Conservation (phyloP, 2,797 vertebrate genomes). For the Rhynchonycteris naso region DNA sequence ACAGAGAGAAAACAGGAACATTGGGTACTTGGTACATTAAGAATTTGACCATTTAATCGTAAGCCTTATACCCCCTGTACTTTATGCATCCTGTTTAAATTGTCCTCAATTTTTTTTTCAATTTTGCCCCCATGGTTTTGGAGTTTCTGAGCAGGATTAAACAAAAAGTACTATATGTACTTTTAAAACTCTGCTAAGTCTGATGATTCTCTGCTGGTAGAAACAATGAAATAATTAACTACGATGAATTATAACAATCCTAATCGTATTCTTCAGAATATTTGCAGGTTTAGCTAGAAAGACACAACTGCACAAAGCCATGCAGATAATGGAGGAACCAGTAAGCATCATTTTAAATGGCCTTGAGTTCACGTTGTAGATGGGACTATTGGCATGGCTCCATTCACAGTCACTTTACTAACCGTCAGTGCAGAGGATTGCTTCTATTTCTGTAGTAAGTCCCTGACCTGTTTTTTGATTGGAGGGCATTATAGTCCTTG, state of each 20-base stretch:
- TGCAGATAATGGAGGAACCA: not conserved
- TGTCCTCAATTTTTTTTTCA: not conserved
- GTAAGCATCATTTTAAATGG: not conserved
- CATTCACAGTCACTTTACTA: slow-evolving; percentile 34
- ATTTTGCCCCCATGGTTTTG: not conserved
- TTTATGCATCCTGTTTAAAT: not conserved
- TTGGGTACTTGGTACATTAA: not conserved
- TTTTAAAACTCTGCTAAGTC: not conserved
- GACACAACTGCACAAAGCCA: not conserved
- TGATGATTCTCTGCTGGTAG: not conserved
- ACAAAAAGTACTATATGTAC: not conserved
- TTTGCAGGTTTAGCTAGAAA: not conserved
- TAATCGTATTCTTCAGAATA: not conserved
- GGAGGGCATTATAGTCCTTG: not conserved
- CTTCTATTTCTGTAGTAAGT: slow-evolving; percentile 65
- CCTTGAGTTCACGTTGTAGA: not conserved
- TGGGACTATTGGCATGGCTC: not conserved
- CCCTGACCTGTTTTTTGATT: slow-evolving; percentile 57
- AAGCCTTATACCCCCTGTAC: not conserved
- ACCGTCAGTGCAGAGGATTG: not conserved
- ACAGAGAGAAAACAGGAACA: not conserved
- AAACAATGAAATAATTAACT: slow-evolving; percentile 18
- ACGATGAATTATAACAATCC: not conserved
- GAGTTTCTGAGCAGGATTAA: slow-evolving; percentile 26
- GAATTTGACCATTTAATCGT: not conserved